Evolutionary conservation across 2,888 invertebrate genomes (phyloP), one percentile per base, ranked within the genome.

Genomic region (Chaitophorus viminalis): DNA sequence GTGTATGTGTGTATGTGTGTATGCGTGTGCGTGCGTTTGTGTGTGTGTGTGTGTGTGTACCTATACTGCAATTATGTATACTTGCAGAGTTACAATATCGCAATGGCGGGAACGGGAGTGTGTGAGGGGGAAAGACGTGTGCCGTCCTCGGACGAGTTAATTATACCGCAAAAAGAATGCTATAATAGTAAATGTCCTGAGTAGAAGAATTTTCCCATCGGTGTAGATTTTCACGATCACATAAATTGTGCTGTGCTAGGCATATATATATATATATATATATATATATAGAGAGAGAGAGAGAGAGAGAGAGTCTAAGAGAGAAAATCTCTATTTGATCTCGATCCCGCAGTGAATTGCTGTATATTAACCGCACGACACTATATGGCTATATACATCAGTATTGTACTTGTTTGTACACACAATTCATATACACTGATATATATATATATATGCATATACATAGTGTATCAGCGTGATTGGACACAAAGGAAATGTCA

Each of bases 191-290:
- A 79, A 60, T 8, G n/a, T 6, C 21, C 8, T 17, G 78, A 36
- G 17, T 29, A 6, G 29, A 39, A 65, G 29, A 65, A 39, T 79
- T 79, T 79, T 65, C 79, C 65, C 65, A 39, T 79, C 39, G 79
- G 29, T 39, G 68, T 14, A 68, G 29, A 29, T 65, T 65, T 65
- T 79, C 79, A 68, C 65, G 39, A 79, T 29, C 79, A 65, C 36
- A 18, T 60, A 11, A 68, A 8, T 4, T 52, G 52, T 18, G 8
- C 11, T 46, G 46, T 14, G 14, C 46, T 11, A 46, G n/a, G 21
- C 33, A 29, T 68, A 29, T 3, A 60, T 4, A 54, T 2, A 54
- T 17, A 54, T 8, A n/a, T n/a, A n/a, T n/a, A n/a, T n/a, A n/a
- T n/a, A n/a, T n/a, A n/a, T n/a, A n/a, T n/a, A n/a, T n/a, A n/a